Base-by-base conservation (phyloP, 2,888 invertebrate genomes). In the Erynnis tages region DNA sequence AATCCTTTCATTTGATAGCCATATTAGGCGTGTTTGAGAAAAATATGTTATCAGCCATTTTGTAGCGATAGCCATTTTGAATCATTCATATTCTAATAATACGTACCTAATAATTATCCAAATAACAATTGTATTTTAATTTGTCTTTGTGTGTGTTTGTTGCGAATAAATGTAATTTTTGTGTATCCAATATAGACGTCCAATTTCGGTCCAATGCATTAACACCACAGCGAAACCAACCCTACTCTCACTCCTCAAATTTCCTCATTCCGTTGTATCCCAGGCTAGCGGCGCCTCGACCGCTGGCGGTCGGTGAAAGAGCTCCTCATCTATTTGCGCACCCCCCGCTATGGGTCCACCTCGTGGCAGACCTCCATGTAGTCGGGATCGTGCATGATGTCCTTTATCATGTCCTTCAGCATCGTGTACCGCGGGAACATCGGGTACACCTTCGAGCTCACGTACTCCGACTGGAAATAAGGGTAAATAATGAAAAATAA, bases 281-380 rank as follows among this genome's bases (percentile, higher is more conserved):
- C 55, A 57, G 61, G 58, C 73, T 85, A 86, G 75, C 84, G 87
- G 73, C 87, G 86, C 67, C 65, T 69, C 69, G 84, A 86, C 84
- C 86, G 69, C 56, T 75, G 69, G 55, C 86, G 87, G 82, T 84
- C 86, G 69, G 79, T 80, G 79, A 87, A 81, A 55, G 88, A 86
- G 81, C 71, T 67, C 76, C 87, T 84, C 84, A 78, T 82, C 76
- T 88, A 90, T 76, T 89, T 89, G 88, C 87, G 89, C 81, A 89
- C 91, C 82, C 91, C 91, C 76, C 91, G 92, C 92, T 92, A 92
- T 83, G 91, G 92, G 78, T 95, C 96, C 78, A 95, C 87, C 84
- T 97, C 97, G 79, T 97, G 97, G 86, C 97, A 97, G 58, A 97
- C 97, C 87, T 97, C 97, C 95, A 97, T 97, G 91, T 97, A 98